Evolutionary conservation across 2,888 invertebrate species (phyloP).

Genomic region (Allacma fusca): DNA sequence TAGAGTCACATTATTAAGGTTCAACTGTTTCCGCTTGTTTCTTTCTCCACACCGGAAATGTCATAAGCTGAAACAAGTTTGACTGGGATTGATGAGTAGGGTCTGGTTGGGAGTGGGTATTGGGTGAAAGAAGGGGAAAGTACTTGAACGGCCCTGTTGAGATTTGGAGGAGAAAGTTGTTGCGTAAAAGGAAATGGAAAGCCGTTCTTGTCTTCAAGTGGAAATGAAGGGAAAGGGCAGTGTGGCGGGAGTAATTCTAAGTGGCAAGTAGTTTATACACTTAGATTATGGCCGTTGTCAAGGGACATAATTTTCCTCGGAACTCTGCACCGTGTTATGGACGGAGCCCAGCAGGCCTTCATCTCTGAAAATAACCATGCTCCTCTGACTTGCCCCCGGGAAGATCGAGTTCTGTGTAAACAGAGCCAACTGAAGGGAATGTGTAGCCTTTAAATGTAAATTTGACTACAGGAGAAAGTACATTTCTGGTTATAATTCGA

Average conservation of each 20-base stretch:
- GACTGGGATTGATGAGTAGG: neutral
- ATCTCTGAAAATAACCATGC: no score
- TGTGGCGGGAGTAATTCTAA: conserved; percentile 37
- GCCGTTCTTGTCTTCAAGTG: conserved; percentile 9
- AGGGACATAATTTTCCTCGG: conserved; percentile 15
- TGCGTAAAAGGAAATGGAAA: conserved; percentile 11
- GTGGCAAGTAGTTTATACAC: conserved; percentile 36
- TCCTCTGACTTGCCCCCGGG: no score
- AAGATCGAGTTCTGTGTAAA: no score
- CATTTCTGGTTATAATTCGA: no score
- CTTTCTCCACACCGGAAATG: neutral
- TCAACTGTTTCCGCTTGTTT: no score
- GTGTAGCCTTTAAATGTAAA: no score
- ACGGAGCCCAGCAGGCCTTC: neutral
- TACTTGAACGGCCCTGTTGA: no score
- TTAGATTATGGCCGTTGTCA: conserved; percentile 8
- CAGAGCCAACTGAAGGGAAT: no score
- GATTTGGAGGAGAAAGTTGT: neutral
- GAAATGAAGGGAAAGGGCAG: conserved; percentile 35
- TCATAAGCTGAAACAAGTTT: neutral
- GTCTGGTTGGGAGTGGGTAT: neutral
- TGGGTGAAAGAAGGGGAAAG: no score
- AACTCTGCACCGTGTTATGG: neutral
- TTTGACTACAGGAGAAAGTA: no score
- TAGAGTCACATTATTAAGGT: no score